These are phyloP conservation scores for Trissolcus brochymenae DNA, from an alignment of 2,888 invertebrate genomes.

Conservation along the genomic window DNA sequence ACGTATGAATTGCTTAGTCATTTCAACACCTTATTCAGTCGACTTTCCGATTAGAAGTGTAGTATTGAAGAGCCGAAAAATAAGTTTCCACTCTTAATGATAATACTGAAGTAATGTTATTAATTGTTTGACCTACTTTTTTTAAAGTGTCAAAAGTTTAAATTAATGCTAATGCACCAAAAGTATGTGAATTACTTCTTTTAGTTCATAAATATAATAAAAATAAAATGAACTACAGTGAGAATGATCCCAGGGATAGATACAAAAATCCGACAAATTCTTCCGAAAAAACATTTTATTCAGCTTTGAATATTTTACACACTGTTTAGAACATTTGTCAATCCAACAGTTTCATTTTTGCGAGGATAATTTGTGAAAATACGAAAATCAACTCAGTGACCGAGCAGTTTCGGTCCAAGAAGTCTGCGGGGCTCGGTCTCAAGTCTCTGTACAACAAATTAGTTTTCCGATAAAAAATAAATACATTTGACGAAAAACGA, in stretches of 20 bases:
- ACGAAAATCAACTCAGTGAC: constrained; percentile 47
- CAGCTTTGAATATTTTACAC: constrained; percentile 57
- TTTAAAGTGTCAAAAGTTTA: no score
- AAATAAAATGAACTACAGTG: no score
- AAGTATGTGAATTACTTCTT: neutral
- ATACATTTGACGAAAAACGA: neutral
- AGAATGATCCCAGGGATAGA: no score
- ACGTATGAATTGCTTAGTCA: no score
- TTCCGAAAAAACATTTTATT: constrained; percentile 58
- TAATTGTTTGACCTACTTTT: no score
- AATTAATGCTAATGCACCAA: no score
- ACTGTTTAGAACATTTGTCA: constrained; percentile 58
- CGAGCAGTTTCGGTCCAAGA: constrained; percentile 33
- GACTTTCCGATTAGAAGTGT: no score
- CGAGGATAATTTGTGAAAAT: constrained; percentile 56
- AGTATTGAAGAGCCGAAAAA: no score
- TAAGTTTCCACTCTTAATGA: no score
- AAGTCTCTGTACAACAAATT: constrained; percentile 2
- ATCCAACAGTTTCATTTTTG: constrained; percentile 56
- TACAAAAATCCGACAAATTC: constrained; percentile 4
- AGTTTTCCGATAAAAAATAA: constrained; percentile 16
- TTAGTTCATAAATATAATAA: no score
- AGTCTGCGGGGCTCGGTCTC: constrained; percentile 34
- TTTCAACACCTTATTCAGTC: no score
- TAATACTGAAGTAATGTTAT: no score